Percentiles rank a stretch among this genome's conserved stretches.
These are phyloP conservation scores for Acyrthosiphon pisum DNA, from an alignment of 1,140 invertebrate genomes.

Conservation along the genomic window DNA sequence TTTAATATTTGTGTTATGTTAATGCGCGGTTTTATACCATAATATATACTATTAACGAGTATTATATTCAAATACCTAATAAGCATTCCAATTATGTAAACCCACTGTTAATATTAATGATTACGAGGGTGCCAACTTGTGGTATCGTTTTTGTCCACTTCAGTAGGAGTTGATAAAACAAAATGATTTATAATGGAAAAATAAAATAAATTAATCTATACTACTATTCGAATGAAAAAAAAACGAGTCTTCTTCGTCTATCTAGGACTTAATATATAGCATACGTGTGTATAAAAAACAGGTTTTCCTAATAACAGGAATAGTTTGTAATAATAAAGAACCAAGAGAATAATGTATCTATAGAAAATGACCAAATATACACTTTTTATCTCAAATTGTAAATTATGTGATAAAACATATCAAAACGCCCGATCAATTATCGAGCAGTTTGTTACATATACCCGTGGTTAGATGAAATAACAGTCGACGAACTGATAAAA, in stretches of 20 bases:
- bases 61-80: conserved; percentile 1
- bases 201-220: conserved; percentile 33
- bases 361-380: conserved; percentile 39
- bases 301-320: conserved; percentile 46
- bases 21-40: not conserved
- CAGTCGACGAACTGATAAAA: conserved; percentile 23
- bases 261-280: conserved; percentile 8
- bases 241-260: conserved; percentile 24
- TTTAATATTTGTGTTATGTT: conserved; percentile 12
- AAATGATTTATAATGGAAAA: conserved; percentile 37
- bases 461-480: not conserved
- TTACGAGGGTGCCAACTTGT: conserved; percentile 33
- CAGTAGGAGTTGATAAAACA: conserved; percentile 20
- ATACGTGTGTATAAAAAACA: conserved; percentile 27
- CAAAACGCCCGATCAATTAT: conserved; percentile 41
- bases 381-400: conserved; percentile 29
- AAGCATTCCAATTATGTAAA: conserved; percentile 23
- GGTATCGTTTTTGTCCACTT: conserved; percentile 20
- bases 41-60: conserved; percentile 1
- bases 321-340: conserved; percentile 46
- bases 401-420: conserved; percentile 44
- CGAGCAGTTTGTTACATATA: not conserved
- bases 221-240: not conserved
- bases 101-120: not conserved
- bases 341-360: not conserved